phyloP scores from a whole-genome alignment of 2,113 vertebrate species.

The Sialia sialis region DNA sequence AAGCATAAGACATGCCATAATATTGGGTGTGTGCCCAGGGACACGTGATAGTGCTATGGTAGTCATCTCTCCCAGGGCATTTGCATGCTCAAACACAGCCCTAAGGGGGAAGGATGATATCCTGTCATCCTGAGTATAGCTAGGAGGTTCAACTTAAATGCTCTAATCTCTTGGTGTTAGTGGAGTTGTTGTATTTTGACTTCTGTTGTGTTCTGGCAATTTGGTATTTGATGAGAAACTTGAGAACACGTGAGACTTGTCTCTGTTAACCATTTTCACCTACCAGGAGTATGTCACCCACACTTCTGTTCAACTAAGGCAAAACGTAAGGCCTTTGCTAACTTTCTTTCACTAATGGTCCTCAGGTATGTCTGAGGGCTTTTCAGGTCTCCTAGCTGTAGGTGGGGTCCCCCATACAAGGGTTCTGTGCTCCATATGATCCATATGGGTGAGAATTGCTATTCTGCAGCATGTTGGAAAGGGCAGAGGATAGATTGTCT shows the following conservation, averaged over 20 bases:
- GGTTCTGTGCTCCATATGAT: background rate
- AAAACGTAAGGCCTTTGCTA: background rate
- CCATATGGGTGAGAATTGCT: background rate
- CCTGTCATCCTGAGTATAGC: background rate
- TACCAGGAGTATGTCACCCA: background rate
- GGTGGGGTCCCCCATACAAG: background rate
- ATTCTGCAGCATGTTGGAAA: background rate
- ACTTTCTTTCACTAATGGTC: background rate
- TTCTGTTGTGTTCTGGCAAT: background rate
- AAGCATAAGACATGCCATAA: background rate
- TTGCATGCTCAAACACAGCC: background rate
- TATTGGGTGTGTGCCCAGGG: background rate
- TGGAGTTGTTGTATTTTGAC: background rate
- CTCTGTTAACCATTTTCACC: background rate
- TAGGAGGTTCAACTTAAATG: background rate
- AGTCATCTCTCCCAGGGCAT: background rate
- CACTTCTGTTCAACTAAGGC: background rate
- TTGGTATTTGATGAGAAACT: background rate
- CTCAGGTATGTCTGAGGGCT: background rate
- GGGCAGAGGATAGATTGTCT: background rate
- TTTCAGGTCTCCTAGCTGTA: background rate
- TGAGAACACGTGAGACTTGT: fast-evolving
- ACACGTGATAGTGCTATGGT: background rate
- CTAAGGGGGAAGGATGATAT: background rate
- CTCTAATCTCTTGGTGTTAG: background rate